These are phyloP conservation scores for Carcina quercana DNA, from an alignment of 2,888 invertebrate genomes.

Conservation along the genomic window DNA sequence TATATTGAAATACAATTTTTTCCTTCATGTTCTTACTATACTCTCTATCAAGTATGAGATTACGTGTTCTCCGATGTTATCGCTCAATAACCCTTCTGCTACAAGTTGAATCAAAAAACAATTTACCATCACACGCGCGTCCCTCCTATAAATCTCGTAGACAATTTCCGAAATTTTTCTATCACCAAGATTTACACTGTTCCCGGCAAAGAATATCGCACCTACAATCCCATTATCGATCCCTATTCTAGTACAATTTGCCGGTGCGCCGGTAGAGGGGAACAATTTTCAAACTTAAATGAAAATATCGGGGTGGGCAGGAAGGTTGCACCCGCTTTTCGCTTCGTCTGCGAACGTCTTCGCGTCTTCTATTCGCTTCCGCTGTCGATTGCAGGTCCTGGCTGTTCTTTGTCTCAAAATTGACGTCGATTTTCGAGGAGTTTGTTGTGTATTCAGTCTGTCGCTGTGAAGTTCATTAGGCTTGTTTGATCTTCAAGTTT, in stretches of 20 bases:
- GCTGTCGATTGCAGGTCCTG: constrained; percentile 24
- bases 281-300: constrained; percentile 72
- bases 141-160: constrained; percentile 46
- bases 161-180: constrained; percentile 71
- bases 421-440: constrained; percentile 3
- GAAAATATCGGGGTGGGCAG: constrained; percentile 60
- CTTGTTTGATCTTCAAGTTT: too few relatives aligned
- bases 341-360: constrained; percentile 19
- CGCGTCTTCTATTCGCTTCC: constrained; percentile 34
- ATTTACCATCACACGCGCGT: constrained; percentile 44
- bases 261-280: constrained; percentile 50
- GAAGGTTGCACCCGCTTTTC: constrained; percentile 26
- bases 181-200: constrained; percentile 63
- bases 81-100: constrained; percentile 29
- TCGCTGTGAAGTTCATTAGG: too few relatives aligned
- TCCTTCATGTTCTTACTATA: neutral
- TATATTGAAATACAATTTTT: neutral
- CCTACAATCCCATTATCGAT: constrained; percentile 70
- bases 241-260: constrained; percentile 68
- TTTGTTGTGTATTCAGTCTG: too few relatives aligned
- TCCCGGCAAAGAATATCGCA: constrained; percentile 62
- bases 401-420: constrained; percentile 28
- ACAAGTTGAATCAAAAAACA: constrained; percentile 48
- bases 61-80: too few relatives aligned
- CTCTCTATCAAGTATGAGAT: too few relatives aligned